These are phyloP conservation scores for Callaeas wilsoni DNA, from an alignment of 2,113 vertebrate genomes.

Conservation along the genomic window DNA sequence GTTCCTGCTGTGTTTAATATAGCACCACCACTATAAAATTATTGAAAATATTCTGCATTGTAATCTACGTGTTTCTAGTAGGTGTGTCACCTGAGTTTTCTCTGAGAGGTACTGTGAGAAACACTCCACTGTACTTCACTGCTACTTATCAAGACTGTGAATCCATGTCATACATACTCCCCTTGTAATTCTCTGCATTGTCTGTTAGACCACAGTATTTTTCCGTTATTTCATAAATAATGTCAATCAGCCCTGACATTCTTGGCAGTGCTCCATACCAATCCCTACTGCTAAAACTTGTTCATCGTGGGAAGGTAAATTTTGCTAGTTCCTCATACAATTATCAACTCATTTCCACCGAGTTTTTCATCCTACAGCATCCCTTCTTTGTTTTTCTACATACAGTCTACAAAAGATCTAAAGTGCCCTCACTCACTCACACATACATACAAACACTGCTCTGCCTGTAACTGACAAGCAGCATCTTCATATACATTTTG, in stretches of 20 bases:
- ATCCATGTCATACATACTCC: background rate
- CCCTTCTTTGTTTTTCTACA: rapidly evolving
- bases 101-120: background rate
- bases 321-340: background rate
- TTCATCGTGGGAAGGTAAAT: background rate
- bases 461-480: background rate
- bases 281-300: background rate
- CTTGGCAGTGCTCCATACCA: background rate
- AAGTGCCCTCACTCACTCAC: background rate
- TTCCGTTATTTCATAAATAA: background rate
- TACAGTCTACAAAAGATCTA: background rate
- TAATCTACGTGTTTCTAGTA: background rate
- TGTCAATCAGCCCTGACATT: background rate
- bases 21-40: background rate
- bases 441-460: background rate
- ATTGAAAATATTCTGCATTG: background rate
- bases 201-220: background rate
- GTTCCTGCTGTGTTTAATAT: background rate
- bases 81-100: background rate
- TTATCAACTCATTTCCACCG: background rate
- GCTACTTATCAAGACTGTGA: background rate
- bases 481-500: background rate
- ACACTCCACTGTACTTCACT: background rate
- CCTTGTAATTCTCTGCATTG: background rate
- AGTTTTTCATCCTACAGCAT: background rate